These are phyloP conservation scores for Carassius gibelio DNA, from an alignment of 2,113 vertebrate genomes.

Conservation along the genomic window DNA sequence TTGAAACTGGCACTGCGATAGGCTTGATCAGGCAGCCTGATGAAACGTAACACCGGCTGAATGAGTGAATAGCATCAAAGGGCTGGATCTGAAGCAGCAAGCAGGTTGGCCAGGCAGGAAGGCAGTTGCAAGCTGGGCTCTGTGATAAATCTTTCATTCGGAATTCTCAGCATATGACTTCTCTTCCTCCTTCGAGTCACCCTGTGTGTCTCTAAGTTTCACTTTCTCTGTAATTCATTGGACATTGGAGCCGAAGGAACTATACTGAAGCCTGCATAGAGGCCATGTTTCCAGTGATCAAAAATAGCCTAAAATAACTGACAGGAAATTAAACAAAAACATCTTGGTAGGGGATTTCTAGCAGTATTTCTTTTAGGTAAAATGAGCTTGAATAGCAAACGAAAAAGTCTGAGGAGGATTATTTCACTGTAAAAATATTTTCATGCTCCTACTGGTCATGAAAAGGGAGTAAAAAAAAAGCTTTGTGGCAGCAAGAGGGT, in stretches of 20 bases:
- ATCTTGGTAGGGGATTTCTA: conserved; percentile 21
- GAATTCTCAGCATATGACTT: conserved; percentile 64
- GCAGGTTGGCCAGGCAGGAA: conserved; percentile 58
- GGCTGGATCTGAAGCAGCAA: conserved; percentile 24
- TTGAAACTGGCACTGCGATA: background rate
- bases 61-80: conserved; percentile 45
- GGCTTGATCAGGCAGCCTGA: conserved; percentile 19
- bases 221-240: conserved; percentile 44
- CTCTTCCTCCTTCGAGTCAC: conserved; percentile 55
- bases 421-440: conserved; percentile 52
- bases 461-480: conserved; percentile 14
- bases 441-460: conserved; percentile 37
- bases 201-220: conserved; percentile 39
- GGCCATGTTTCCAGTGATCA: conserved; percentile 29
- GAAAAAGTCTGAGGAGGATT: conserved; percentile 19
- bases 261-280: background rate
- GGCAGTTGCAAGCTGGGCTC: conserved; percentile 56
- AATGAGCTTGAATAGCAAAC: conserved; percentile 21
- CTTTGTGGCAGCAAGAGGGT: conserved; percentile 5
- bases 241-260: background rate
- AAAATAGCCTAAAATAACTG: conserved; percentile 50
- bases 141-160: conserved; percentile 73
- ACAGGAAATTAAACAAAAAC: conserved; percentile 52
- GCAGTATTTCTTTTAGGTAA: conserved; percentile 23
- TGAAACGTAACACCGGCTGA: conserved; percentile 29